Conservation (phyloP, 2,888 invertebrate species). For the Phytoseiulus persimilis region DNA sequence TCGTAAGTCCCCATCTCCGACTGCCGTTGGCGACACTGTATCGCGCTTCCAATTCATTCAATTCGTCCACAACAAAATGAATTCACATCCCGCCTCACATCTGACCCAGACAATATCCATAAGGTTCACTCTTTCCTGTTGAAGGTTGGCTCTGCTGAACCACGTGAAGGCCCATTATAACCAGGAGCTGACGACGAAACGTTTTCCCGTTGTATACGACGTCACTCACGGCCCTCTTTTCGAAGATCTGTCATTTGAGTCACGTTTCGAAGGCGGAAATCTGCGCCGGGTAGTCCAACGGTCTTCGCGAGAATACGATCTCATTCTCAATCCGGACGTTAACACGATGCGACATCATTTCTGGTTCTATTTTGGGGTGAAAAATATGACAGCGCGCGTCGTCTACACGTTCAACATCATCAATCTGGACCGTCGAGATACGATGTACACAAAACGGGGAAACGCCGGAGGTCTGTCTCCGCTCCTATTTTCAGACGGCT, state of each 20-base stretch:
- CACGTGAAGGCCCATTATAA: constrained; percentile 20
- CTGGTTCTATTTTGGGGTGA: constrained; percentile 85
- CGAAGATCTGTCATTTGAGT: constrained; percentile 63
- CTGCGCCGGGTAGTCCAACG: constrained; percentile 62
- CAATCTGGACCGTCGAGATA: constrained; percentile 55
- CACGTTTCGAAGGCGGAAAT: constrained; percentile 78
- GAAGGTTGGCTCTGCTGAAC: constrained; percentile 17
- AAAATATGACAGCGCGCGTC: constrained; percentile 61
- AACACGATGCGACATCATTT: constrained; percentile 70
- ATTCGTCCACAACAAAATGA: too few relatives aligned
- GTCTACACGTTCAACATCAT: constrained; percentile 74
- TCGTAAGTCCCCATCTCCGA: not conserved
- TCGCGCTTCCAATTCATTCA: too few relatives aligned
- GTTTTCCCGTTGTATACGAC: constrained; percentile 32
- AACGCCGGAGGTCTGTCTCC: constrained; percentile 35
- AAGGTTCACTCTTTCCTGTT: not conserved
- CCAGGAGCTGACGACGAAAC: constrained; percentile 28
- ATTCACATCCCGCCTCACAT: not conserved
- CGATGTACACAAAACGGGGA: constrained; percentile 31
- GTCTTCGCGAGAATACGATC: constrained; percentile 63
- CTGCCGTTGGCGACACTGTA: too few relatives aligned
- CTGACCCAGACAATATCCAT: not conserved
- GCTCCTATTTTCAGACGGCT: constrained; percentile 40
- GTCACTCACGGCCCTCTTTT: constrained; percentile 43
- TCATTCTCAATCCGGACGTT: constrained; percentile 72